Percentiles rank a stretch among this genome's conserved stretches.
phyloP scores from a whole-genome alignment of 2,797 vertebrate species.

The Menidia menidia region DNA sequence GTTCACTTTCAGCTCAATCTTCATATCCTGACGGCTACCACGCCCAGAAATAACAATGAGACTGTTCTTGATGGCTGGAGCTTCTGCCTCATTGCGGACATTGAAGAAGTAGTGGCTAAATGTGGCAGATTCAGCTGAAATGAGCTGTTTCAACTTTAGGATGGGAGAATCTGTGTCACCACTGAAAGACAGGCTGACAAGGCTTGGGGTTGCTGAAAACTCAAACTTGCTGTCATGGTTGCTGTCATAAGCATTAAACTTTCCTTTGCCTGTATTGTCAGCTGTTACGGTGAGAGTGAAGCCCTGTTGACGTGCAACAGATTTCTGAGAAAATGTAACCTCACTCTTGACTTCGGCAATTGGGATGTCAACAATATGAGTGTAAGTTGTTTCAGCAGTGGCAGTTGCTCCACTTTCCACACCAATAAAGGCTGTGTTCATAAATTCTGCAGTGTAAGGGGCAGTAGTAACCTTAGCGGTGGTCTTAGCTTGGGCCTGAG shows the following conservation, averaged over 20 bases:
- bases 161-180: conserved; percentile 82
- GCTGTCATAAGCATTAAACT: conserved; percentile 81
- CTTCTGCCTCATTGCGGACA: conserved; percentile 84
- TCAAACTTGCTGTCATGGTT: conserved; percentile 79
- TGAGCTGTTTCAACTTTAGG: conserved; percentile 86
- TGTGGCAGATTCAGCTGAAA: conserved; percentile 78
- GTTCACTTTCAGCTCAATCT: conserved; percentile 82
- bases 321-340: conserved; percentile 77
- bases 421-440: conserved; percentile 82
- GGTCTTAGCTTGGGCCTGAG: conserved; percentile 85
- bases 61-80: conserved; percentile 85
- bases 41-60: conserved; percentile 81
- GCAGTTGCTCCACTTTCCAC: conserved; percentile 84
- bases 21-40: conserved; percentile 79
- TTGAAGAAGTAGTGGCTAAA: conserved; percentile 79
- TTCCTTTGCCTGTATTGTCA: conserved; percentile 81
- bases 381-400: conserved; percentile 84
- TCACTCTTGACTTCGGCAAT: conserved; percentile 80
- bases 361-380: conserved; percentile 84
- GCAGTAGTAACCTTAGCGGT: conserved; percentile 76
- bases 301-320: conserved; percentile 76
- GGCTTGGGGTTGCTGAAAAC: conserved; percentile 76
- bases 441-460: conserved; percentile 82
- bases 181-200: conserved; percentile 74
- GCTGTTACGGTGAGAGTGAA: conserved; percentile 73